Evolutionary conservation across 1,140 invertebrate genomes (phyloP), one percentile per base, ranked within the genome.

Genomic region (Cardiocondyla obscurior): DNA sequence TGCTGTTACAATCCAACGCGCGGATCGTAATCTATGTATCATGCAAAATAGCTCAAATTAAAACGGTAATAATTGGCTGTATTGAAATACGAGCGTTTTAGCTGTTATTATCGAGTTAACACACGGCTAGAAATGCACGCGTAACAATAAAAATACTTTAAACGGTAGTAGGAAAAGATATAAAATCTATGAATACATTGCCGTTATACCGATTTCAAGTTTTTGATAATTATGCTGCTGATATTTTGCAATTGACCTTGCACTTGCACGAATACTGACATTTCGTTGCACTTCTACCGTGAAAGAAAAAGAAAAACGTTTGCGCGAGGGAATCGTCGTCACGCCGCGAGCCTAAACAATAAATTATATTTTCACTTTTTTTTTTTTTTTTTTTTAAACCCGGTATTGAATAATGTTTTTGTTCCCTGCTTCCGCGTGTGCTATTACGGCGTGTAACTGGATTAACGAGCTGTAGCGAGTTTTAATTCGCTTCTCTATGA

Each of bases 381-480:
- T n/a, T n/a, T n/a, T n/a, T n/a, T n/a, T n/a, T n/a, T n/a, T n/a
- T n/a, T n/a, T n/a, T n/a, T n/a, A n/a, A 14, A 8, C 5, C 39
- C 28, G 72, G 4, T 30, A 51, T 81, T 81, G 49, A 36, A 39
- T 72, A 44, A 44, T 36, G 16, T 55, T 81, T 39, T 81, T 57
- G 77, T 72, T 44, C 22, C 36, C 19, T 57, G 28, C 67, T 60
- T 70, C 77, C 77, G 77, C 22, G 19, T 81, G 33, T 12, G 10
- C 33, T 58, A 67, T 67, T 79, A 51, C 51, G 22, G 19, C 46
- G 39, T 19, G 46, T 72, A 69, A 72, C 39, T 64, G 72, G 39
- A 76, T 77, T 67, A 77, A 49, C 60, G 60, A 77, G 44, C 74
- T 77, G 74, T 77, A 67, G 39, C 74, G 60, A 33, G 12, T 53